phyloP scores from a whole-genome alignment of 2,113 vertebrate genomes.

The Corvus moneduloides region DNA sequence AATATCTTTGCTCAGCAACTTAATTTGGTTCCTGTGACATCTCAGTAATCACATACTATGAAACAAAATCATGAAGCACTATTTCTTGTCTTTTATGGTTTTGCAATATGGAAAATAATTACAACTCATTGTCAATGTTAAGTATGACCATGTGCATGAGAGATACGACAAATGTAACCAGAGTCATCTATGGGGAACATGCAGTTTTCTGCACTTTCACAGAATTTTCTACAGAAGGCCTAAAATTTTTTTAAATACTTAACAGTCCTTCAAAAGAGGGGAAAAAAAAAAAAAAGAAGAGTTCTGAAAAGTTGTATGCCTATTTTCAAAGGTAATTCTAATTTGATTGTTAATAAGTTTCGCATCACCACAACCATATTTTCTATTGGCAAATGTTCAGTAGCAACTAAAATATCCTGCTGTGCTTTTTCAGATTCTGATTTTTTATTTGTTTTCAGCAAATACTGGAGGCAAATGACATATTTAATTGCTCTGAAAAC shows the following conservation, averaged over 20 bases:
- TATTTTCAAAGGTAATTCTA: background rate
- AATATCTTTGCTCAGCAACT: background rate
- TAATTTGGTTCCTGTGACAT: background rate
- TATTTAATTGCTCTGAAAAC: constrained; percentile 44
- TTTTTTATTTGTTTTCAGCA: constrained; percentile 35
- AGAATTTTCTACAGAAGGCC: background rate
- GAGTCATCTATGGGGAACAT: background rate
- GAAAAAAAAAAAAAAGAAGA: background rate
- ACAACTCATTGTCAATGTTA: background rate
- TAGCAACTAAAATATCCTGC: background rate
- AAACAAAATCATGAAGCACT: background rate
- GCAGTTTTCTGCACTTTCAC: background rate
- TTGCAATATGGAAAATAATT: background rate
- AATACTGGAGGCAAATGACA: constrained; percentile 12
- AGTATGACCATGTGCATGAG: background rate
- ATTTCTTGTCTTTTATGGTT: background rate
- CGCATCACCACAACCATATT: background rate
- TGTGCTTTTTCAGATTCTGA: background rate
- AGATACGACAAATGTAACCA: background rate
- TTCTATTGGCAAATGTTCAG: constrained; percentile 6
- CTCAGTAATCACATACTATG: background rate
- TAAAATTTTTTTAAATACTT: background rate
- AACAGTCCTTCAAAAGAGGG: background rate
- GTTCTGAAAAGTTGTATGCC: background rate
- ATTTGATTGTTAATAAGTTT: background rate